Evolutionary conservation across 2,797 vertebrate species (phyloP), one percentile per base, ranked within the genome.

Genomic region (Phaenicophaeus curvirostris): DNA sequence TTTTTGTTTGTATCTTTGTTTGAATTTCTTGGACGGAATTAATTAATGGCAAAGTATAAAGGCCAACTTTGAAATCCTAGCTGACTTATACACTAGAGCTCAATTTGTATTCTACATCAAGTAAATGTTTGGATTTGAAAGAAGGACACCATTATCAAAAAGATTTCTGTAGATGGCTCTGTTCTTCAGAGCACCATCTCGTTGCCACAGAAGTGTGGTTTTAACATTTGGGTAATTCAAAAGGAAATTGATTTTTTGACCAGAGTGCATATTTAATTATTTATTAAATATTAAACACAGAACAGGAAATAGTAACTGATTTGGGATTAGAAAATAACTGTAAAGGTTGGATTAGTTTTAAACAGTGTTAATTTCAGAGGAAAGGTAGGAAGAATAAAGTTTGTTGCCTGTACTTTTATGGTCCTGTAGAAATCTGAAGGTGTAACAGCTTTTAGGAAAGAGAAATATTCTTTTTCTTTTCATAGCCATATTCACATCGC

Each of bases 81-180:
- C 91, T 96, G 96, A 97, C 96, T 97, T 95, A 90, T 84, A 96
- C 89, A 90, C 91, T 63, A 86, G 92, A 94, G 82, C 96, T 95
- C 96, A 94, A 96, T 97, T 97, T 94, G 95, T 97, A 97, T 97
- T 97, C 96, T 82, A 72, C 94, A 85, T 95, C 80, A 92, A 96
- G 87, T 86, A 86, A 95, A 95, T 82, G 76, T 94, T 91, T 96
- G 95, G 95, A 92, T 95, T 96, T 95, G 87, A 94, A 97, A 97
- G 94, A 97, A 97, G 91, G 95, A 90, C 80, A 61, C 96, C 79
- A 96, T 97, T 97, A 96, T 97, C 92, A 87, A 51, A 84, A 90
- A 91, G 94, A 81, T 94, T 96, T 97, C 94, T 96, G 91, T 95
- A 95, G 94, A 96, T 93, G 84, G 67, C 78, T 95, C 90, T 93